A percentile compares a stretch with the other conserved stretches of the same genome.
phyloP scores from a whole-genome alignment of 2,113 vertebrate species.

The Speoplatyrhinus poulsoni region DNA sequence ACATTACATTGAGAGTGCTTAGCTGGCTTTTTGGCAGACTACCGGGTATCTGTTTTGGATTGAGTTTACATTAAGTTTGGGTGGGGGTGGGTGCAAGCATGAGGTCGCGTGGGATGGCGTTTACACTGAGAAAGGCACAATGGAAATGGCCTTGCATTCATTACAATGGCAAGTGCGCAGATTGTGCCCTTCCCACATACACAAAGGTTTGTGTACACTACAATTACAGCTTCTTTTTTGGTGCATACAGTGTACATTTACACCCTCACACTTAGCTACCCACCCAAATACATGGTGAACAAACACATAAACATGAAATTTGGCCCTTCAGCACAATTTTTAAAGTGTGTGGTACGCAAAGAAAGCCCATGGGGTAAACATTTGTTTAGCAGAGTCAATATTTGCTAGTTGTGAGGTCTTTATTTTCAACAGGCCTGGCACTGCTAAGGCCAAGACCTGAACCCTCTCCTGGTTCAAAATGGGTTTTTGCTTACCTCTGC shows the following conservation, averaged over 20 bases:
- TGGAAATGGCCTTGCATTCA: slow-evolving; percentile 27
- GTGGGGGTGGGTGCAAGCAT: slow-evolving; percentile 16
- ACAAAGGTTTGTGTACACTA: slow-evolving; percentile 5
- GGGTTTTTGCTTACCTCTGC: slow-evolving; percentile 45
- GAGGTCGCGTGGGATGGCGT: slow-evolving; percentile 40
- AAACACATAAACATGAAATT: slow-evolving; percentile 10
- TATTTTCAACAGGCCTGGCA: slow-evolving; percentile 52
- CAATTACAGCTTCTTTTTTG: slow-evolving; percentile 29
- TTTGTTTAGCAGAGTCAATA: slow-evolving; percentile 67
- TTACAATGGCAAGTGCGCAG: slow-evolving; percentile 9
- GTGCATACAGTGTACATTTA: slow-evolving; percentile 15
- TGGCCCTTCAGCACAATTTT: slow-evolving; percentile 24
- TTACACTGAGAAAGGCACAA: slow-evolving; percentile 46
- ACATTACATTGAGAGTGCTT: slow-evolving; percentile 40
- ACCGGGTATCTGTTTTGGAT: slow-evolving; percentile 35
- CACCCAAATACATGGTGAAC: neutral
- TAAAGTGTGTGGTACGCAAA: slow-evolving; percentile 43
- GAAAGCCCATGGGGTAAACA: slow-evolving; percentile 59
- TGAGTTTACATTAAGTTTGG: slow-evolving; percentile 39
- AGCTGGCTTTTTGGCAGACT: slow-evolving; percentile 44
- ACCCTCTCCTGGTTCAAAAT: slow-evolving; percentile 48
- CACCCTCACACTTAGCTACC: slow-evolving; percentile 1
- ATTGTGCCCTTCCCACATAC: slow-evolving; percentile 22
- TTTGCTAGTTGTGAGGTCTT: slow-evolving; percentile 65
- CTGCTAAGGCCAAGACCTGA: slow-evolving; percentile 23